Base-by-base conservation (phyloP, 2,888 invertebrate species). In the Leptopilina drosophilae region DNA sequence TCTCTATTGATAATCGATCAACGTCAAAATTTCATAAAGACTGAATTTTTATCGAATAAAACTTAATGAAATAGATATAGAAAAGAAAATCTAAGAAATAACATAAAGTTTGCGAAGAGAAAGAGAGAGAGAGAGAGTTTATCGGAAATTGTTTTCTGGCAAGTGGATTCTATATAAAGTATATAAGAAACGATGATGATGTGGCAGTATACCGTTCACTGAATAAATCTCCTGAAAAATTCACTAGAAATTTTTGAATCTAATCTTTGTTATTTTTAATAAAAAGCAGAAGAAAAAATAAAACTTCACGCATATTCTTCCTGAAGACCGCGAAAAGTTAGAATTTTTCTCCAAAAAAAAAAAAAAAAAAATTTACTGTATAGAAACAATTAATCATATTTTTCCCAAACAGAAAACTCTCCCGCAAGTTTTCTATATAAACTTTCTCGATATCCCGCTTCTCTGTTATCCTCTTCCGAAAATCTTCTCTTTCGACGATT, bases 401-500 rank as follows among this genome's bases (percentile, higher is more conserved):
- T 83, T 42, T 42, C 8, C 8, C 8, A 8, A 8, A 42, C 53
- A 80, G 83, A 84, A 86, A 87, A 84, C 33, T 33, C 33, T 33
- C 33, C 33, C 84, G 83, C 83, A 81, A 84, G 82, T 78, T 81
- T 80, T 80, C 81, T 81, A 42, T 42, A 42, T 42, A 42, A 87
- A 88, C 85, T 88, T 88, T 88, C 85, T 85, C 87, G 88, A 88
- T 88, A 88, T 87, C 88, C 85, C 85, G 87, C 87, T 85, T 84
- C 84, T 15, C 8, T 15, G 7, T 46, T 11, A 9, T 46, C 46
- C 9, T 11, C 49, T 49, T 49, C 49, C 12, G 42, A 42, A 42
- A 42, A 42, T 49, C 49, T 49, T 49, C 49, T 49, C 12, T 49
- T 49, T 83, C 83, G 79, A 84, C 78, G 82, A 85, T 85, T 85